Evolutionary conservation across 2,888 invertebrate species (phyloP).

Genomic region (Petrophora chlorosata): DNA sequence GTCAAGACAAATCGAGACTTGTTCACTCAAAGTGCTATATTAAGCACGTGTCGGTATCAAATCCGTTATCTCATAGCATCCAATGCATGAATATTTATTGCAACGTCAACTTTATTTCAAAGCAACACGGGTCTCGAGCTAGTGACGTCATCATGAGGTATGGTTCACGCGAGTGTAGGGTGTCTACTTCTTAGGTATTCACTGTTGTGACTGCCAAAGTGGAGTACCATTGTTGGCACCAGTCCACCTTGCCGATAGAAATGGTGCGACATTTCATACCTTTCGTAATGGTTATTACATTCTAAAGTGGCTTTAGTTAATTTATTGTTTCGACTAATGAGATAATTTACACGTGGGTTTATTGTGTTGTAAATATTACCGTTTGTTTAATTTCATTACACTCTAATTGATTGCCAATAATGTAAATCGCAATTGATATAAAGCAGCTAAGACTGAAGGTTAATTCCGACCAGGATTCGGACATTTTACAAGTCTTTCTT

Average conservation of each 20-base stretch:
- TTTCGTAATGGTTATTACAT: background rate
- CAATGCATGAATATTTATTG: background rate
- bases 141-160: background rate
- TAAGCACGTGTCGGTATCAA: background rate
- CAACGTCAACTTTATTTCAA: background rate
- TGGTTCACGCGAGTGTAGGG: background rate
- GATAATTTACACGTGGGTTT: no score
- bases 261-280: background rate
- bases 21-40: background rate
- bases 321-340: no score
- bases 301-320: no score
- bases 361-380: no score
- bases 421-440: no score
- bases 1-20: no score
- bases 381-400: no score
- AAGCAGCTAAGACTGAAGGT: no score
- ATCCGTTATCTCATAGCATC: background rate
- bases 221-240: slow-evolving; percentile 4
- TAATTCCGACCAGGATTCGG: no score
- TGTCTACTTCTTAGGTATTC: background rate
- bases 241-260: background rate
- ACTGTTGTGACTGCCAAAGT: slow-evolving; percentile 1
- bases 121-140: background rate
- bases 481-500: no score
- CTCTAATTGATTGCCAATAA: no score